Evolutionary conservation across 1,140 invertebrate species (phyloP).

Genomic region (Euwallacea similis): DNA sequence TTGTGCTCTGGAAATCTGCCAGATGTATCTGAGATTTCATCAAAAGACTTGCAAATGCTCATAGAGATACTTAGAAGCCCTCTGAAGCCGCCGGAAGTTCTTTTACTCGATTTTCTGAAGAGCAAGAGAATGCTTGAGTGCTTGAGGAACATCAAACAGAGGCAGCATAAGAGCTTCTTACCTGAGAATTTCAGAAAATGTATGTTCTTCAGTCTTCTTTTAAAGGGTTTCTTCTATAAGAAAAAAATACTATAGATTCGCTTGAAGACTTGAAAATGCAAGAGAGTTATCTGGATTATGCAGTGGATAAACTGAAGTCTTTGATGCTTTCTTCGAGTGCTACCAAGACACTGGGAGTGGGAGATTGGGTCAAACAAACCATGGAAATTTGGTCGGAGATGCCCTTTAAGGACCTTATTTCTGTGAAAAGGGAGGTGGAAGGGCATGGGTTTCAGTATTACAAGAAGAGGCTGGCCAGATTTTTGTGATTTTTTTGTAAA

Average conservation of each 20-base stretch:
- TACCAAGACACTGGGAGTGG: background rate
- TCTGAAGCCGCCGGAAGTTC: background rate
- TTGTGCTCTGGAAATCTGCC: background rate
- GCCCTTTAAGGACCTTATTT: background rate
- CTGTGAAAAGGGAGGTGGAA: background rate
- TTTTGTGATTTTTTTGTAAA: too few relatives aligned
- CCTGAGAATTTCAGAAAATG: background rate
- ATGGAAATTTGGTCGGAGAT: slow-evolving; percentile 1
- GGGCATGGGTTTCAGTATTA: background rate
- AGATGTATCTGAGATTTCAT: background rate
- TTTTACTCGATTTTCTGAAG: background rate
- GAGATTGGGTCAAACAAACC: background rate
- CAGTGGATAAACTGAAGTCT: background rate
- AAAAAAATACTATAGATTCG: background rate
- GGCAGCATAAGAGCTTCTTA: background rate
- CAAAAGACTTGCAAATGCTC: background rate
- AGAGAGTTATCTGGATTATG: background rate
- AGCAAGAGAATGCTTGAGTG: background rate
- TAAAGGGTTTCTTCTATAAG: background rate
- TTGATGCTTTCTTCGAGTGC: background rate
- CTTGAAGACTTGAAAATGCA: background rate
- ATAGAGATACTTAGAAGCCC: background rate
- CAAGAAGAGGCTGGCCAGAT: background rate
- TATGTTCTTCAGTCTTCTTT: background rate
- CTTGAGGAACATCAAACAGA: background rate